Conservation (phyloP, 2,797 vertebrate species). For the Apogon talboti region DNA sequence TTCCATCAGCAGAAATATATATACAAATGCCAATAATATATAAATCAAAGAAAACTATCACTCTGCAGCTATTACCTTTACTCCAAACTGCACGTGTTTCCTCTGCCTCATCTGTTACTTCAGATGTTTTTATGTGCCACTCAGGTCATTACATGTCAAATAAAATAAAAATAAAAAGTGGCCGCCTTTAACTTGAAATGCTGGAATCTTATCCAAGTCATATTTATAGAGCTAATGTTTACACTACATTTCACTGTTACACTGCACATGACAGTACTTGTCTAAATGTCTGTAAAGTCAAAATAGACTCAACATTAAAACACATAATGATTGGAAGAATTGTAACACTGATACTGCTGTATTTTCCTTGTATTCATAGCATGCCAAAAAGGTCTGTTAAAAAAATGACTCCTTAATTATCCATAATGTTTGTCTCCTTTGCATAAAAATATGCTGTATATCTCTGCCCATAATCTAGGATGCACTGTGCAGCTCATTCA, state of each 20-base stretch:
- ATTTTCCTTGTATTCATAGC: background rate
- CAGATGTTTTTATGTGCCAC: background rate
- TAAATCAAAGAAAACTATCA: no score
- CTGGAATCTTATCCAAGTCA: no score
- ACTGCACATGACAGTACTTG: background rate
- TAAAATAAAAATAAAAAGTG: no score
- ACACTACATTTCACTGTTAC: background rate
- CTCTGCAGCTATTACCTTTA: background rate
- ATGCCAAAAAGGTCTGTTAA: background rate
- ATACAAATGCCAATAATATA: no score
- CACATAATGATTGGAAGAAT: no score
- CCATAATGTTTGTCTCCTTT: no score
- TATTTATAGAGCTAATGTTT: background rate
- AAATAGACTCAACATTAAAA: no score
- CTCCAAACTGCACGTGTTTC: background rate
- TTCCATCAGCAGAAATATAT: background rate
- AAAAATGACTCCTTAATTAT: background rate
- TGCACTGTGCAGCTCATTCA: no score
- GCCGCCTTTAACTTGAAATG: slow-evolving; percentile 4
- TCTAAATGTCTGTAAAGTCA: background rate
- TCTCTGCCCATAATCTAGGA: background rate
- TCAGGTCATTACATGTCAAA: slow-evolving; percentile 1
- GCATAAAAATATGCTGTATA: background rate
- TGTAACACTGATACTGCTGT: background rate
- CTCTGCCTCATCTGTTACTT: background rate